Base-by-base conservation (phyloP, 2,113 vertebrate genomes). In the Atherinomorus stipes region DNA sequence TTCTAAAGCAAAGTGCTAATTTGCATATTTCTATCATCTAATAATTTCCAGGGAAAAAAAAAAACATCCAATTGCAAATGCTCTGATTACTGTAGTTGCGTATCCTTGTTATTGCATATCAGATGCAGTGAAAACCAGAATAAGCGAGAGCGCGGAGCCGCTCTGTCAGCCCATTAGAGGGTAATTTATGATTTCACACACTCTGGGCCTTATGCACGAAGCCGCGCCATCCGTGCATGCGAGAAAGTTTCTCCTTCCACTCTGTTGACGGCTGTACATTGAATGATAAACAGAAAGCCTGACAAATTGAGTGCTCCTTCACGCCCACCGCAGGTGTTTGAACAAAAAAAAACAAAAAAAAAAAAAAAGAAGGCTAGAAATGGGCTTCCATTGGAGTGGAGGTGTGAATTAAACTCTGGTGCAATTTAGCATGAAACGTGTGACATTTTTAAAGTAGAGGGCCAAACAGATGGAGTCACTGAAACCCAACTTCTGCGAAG, bases 51-150 rank as follows among this genome's bases (percentile, higher is more conserved):
- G 0, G n/a, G n/a, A n/a, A 4, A 62, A 38, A 56, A 60, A 77
- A 66, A 58, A 40, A 40, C 47, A 75, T 59, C 38, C 70, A 4
- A 4, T 45, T 62, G 52, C 75, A 81, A 47, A 51, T 68, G 58
- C 64, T 71, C 79, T 69, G 84, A 85, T 85, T 89, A 87, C 62
- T 34, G 31, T 7, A 34, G 3, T 61, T 28, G n/a, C 31, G 1
- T 65, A 79, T 87, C 71, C 88, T 85, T 79, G 67, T 80, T 85
- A 74, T 82, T 90, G 84, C 84, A 89, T 86, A 80, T 87, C 76
- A 75, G 82, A 81, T 34, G 64, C 82, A 26, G 19, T 51, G 76
- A 76, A 72, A 85, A 85, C 64, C 57, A 22, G 66, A 67, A 77
- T 57, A 56, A 61, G 71, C 37, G 67, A 54, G 68, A 37, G 71